Percentiles rank a stretch among this genome's conserved stretches.
Evolutionary conservation across 2,888 invertebrate genomes (phyloP).

Genomic region (Coremacera marginata): DNA sequence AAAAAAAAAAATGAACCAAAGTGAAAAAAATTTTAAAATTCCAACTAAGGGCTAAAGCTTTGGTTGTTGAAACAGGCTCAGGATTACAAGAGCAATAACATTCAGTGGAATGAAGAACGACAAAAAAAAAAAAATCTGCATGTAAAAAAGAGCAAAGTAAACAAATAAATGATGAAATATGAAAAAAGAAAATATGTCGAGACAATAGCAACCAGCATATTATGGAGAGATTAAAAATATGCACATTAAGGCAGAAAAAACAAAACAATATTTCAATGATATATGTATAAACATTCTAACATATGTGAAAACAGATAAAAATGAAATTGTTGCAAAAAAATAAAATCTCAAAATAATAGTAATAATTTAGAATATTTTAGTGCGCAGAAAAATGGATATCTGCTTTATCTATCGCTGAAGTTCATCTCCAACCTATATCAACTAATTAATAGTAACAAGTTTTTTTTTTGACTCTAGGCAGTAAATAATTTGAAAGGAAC

Average conservation of each 20-base stretch:
- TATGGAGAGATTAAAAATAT: background rate
- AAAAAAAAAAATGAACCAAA: background rate
- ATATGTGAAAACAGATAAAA: no score
- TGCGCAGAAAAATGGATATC: no score
- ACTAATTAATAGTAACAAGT: no score
- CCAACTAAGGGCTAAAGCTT: background rate
- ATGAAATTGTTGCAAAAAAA: no score
- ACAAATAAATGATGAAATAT: constrained; percentile 1
- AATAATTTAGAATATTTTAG: no score
- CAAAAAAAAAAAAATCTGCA: background rate
- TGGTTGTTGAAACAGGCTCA: background rate
- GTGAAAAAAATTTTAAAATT: background rate
- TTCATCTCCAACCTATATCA: no score
- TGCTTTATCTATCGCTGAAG: no score
- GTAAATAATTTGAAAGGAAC: no score
- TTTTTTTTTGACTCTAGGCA: no score
- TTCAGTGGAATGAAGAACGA: background rate
- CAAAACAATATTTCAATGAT: no score
- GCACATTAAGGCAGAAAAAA: background rate
- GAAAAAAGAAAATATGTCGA: background rate
- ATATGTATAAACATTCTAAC: no score
- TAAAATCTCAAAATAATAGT: no score
- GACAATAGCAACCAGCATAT: background rate
- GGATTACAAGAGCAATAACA: constrained; percentile 22
- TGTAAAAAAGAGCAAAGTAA: background rate